These are phyloP conservation scores for Drosophila ironensis DNA, from an alignment of 1,140 invertebrate species.

Conservation along the genomic window DNA sequence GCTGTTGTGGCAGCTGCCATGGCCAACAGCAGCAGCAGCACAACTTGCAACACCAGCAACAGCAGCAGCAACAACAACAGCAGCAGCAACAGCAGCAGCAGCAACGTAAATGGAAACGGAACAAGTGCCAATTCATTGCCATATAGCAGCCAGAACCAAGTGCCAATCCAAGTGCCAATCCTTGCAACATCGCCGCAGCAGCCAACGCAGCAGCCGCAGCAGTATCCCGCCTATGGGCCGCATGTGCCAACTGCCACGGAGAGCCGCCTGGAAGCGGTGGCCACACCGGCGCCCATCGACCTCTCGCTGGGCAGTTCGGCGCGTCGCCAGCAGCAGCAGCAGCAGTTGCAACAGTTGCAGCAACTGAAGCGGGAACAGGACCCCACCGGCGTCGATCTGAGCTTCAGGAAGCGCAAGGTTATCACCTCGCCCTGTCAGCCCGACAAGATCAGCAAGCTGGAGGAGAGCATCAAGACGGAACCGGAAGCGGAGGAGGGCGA, in stretches of 20 bases:
- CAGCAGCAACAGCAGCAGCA: not conserved
- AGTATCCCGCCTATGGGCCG: slow-evolving; percentile 47
- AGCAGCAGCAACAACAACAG: slow-evolving; percentile 11
- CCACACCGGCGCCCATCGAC: slow-evolving; percentile 67
- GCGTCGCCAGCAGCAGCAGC: slow-evolving; percentile 45
- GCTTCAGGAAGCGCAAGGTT: slow-evolving; percentile 73
- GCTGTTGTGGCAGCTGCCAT: slow-evolving; percentile 46
- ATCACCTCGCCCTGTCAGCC: slow-evolving; percentile 17
- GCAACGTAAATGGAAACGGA: not conserved
- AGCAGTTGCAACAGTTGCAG: slow-evolving; percentile 42
- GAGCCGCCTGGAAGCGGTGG: slow-evolving; percentile 32
- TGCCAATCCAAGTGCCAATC: slow-evolving; percentile 53
- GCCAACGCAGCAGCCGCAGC: slow-evolving; percentile 6
- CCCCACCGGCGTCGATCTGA: slow-evolving; percentile 58
- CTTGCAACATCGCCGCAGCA: slow-evolving; percentile 34
- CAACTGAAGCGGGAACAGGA: slow-evolving; percentile 32
- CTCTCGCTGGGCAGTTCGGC: slow-evolving; percentile 61
- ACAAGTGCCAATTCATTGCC: slow-evolving; percentile 35
- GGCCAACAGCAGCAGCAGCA: slow-evolving; percentile 15
- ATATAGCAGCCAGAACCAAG: slow-evolving; percentile 28
- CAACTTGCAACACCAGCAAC: slow-evolving; percentile 7
- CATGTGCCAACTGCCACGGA: slow-evolving; percentile 14
- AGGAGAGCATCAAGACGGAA: slow-evolving; percentile 58
- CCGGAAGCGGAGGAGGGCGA: slow-evolving; percentile 42
- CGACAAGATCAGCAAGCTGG: slow-evolving; percentile 63